Conservation (phyloP, 2,888 invertebrate species). For the Incurvaria masculella region DNA sequence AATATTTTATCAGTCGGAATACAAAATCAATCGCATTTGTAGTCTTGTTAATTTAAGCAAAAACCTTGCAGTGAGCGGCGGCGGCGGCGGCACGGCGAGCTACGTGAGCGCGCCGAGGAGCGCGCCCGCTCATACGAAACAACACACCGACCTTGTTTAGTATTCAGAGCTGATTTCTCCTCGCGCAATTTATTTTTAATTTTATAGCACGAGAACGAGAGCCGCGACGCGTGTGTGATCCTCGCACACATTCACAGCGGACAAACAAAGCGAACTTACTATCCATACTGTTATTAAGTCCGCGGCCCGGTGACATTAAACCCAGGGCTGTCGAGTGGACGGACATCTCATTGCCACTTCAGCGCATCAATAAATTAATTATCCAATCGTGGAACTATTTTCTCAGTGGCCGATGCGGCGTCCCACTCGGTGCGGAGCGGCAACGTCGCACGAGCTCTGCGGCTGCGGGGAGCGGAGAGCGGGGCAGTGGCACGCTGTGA, state of each 20-base stretch:
- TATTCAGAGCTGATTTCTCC: constrained; percentile 6
- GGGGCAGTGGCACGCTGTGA: neutral
- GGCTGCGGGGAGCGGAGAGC: constrained; percentile 1
- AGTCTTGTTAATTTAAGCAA: neutral
- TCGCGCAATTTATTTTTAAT: constrained; percentile 7
- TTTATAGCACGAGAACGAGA: neutral
- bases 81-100: neutral
- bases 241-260: neutral
- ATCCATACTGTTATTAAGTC: no score
- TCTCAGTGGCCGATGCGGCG: constrained; percentile 31
- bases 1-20: no score
- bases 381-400: constrained; percentile 53
- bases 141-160: constrained; percentile 5
- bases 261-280: neutral
- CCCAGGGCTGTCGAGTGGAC: neutral
- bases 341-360: constrained; percentile 31
- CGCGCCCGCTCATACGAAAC: neutral
- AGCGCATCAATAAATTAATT: constrained; percentile 54
- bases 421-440: constrained; percentile 22
- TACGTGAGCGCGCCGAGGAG: neutral
- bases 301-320: neutral
- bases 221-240: neutral
- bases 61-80: neutral
- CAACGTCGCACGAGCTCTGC: constrained; percentile 20
- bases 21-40: no score